These are phyloP conservation scores for Ariopsis seemanni DNA, from an alignment of 2,113 vertebrate genomes.

Conservation along the genomic window DNA sequence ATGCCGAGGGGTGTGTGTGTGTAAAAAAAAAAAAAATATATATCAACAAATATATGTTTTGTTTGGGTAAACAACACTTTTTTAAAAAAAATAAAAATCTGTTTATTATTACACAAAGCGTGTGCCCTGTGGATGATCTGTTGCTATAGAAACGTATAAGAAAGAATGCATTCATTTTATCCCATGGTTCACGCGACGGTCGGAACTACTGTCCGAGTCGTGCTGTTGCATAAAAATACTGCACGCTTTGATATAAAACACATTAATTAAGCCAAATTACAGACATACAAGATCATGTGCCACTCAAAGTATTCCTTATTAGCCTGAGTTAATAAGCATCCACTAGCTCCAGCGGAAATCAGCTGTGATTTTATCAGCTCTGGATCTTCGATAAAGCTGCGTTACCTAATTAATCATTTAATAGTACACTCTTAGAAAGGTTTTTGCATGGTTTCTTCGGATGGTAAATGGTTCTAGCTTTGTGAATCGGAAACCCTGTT, in stretches of 20 bases:
- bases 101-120: background rate
- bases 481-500: background rate
- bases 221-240: background rate
- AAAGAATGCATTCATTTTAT: too few relatives aligned
- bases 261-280: conserved; percentile 76
- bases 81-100: too few relatives aligned
- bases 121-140: background rate
- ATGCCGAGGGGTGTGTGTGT: too few relatives aligned
- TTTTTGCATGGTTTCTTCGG: background rate
- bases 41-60: background rate
- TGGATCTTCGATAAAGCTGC: background rate
- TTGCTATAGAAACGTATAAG: background rate
- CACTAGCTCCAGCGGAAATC: background rate
- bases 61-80: background rate
- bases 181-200: background rate
- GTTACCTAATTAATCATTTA: background rate
- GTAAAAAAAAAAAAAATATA: background rate
- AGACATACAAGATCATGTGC: conserved; percentile 71
- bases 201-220: background rate
- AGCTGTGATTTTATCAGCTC: background rate
- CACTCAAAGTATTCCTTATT: conserved; percentile 19
- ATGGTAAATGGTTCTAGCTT: background rate
- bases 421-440: background rate
- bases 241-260: conserved; percentile 66
- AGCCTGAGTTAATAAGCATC: conserved; percentile 27